Base-by-base conservation (phyloP, 2,797 vertebrate species). In the Triplophysa yarkandensis region DNA sequence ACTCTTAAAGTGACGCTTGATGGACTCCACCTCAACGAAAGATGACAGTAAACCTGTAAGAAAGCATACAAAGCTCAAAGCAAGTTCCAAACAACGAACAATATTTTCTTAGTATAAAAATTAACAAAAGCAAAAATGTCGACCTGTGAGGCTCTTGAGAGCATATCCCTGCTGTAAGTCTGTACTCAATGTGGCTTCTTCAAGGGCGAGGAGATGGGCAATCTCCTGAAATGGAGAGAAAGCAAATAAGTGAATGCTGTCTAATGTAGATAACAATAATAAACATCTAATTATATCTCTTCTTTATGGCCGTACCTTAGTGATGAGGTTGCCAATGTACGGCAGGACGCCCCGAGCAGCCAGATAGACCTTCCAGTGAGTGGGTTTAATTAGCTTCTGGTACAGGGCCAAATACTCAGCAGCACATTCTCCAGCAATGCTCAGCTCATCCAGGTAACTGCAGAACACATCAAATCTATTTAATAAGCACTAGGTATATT, bases 1-100 rank as follows among this genome's bases (percentile, higher is more conserved):
- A 83, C 98, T 99, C 80, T 99, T 99, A 85, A 98, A 99, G 86
- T 98, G 96, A 1, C 98, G 91, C 79, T 99, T 99, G 80, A 99
- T 99, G 75, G 98, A 99, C 76, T 99, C 98, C 68, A 99, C 98
- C 84, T 99, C 97, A 86, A 99, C 98, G 0, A 99, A 99, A 71
- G 97, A 99, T 6, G 98, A 98, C 5, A 99, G 93, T 9, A 99
- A 90, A 66, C 96, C 98, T 99, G 76, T 0, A 69, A 14, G 69
- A 78, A 64, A 69, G 28, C 3, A 48, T 6, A 57, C 25, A 48
- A 43, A 28, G 2, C 8, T 36, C 3, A 34, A 36, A 48, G 14
- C 2, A 10, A 9, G 36, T 43, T 43, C 41, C 14, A 4, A 16
- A 6, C 4, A 43, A 43, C 14, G 41, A 43, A 16, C 14, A 4